Conservation (phyloP, 1,140 invertebrate genomes). For the Macrocentrus cingulum region DNA sequence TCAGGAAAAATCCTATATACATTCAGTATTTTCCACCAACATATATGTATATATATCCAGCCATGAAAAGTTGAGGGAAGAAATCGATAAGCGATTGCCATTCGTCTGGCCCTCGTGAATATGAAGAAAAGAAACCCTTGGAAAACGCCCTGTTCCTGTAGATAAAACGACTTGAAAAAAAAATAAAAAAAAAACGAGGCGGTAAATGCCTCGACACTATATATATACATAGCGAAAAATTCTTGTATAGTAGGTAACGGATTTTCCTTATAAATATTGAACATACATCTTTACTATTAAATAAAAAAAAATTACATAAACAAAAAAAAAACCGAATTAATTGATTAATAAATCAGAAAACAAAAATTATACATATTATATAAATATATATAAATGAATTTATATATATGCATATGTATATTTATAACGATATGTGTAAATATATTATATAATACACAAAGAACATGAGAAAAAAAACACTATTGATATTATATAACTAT, state of each 20-base stretch:
- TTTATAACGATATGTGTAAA: too few species aligned
- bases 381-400: slow-evolving; percentile 43
- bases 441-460: too few species aligned
- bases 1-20: slow-evolving; percentile 9
- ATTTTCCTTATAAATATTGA: too few species aligned
- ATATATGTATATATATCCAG: slow-evolving; percentile 3
- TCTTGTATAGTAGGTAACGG: too few species aligned
- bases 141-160: neutral
- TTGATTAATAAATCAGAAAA: slow-evolving; percentile 41
- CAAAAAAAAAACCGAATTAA: slow-evolving; percentile 1
- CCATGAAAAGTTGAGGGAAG: neutral
- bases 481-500: slow-evolving; percentile 35
- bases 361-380: slow-evolving; percentile 44
- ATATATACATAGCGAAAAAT: too few species aligned
- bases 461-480: slow-evolving; percentile 18
- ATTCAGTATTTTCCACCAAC: neutral
- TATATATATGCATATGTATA: too few species aligned
- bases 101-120: neutral
- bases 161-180: too few species aligned
- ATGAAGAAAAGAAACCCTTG: neutral
- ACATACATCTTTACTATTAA: slow-evolving; percentile 2
- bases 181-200: too few species aligned
- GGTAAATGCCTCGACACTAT: too few species aligned
- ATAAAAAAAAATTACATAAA: neutral
- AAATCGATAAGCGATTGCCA: slow-evolving; percentile 7